Conservation (phyloP, 2,888 invertebrate genomes). For the Metallyticus violacea region DNA sequence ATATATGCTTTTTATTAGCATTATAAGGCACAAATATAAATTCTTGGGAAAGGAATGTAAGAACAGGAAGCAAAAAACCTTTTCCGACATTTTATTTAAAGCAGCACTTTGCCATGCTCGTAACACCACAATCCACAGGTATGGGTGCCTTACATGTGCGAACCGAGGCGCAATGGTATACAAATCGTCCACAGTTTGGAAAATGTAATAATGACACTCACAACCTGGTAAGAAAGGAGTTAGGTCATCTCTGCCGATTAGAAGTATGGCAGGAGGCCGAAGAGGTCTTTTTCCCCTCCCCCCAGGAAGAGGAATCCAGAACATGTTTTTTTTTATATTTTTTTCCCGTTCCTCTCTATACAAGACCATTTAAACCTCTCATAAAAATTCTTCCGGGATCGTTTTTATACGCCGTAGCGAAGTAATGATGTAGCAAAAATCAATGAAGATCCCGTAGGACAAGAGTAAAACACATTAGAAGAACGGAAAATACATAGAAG, state of each 20-base stretch:
- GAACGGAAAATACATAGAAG: neutral
- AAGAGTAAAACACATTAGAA: neutral
- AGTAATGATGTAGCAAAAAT: constrained; percentile 15
- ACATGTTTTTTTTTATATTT: neutral
- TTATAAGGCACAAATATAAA: too few species aligned
- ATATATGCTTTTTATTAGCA: too few species aligned
- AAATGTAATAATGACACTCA: too few species aligned
- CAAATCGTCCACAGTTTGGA: too few species aligned
- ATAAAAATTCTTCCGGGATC: constrained; percentile 5
- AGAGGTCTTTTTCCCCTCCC: neutral
- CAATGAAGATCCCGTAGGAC: constrained; percentile 11
- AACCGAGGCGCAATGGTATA: too few species aligned
- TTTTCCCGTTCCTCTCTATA: neutral
- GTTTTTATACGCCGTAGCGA: neutral
- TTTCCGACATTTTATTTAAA: too few species aligned
- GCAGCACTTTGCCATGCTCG: too few species aligned
- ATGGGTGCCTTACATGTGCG: too few species aligned
- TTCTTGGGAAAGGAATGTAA: too few species aligned
- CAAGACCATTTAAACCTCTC: constrained; percentile 1
- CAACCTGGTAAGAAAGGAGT: neutral
- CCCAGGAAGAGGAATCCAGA: neutral
- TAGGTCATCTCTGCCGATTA: neutral
- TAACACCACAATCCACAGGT: too few species aligned
- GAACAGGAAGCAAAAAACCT: too few species aligned
- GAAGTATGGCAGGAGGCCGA: neutral